Evolutionary conservation across 2,888 invertebrate species (phyloP).

Genomic region (Lithophane socia): DNA sequence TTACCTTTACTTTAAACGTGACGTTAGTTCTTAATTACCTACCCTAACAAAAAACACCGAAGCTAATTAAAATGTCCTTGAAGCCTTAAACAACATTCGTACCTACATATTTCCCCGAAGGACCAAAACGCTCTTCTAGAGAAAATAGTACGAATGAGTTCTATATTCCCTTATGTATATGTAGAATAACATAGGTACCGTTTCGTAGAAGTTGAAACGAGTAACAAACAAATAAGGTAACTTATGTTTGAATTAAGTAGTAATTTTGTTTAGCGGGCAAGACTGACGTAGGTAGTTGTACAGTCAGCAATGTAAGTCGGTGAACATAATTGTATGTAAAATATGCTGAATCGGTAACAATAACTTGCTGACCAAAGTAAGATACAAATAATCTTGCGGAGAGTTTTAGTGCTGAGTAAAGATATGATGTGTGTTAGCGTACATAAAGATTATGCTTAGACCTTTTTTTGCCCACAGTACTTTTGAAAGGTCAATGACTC

Average conservation of each 20-base stretch:
- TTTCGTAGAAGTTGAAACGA: conserved; percentile 10
- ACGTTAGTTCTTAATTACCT: neutral
- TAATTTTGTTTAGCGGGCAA: conserved; percentile 16
- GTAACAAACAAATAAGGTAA: conserved; percentile 21
- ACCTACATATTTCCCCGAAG: neutral
- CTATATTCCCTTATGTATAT: conserved; percentile 21
- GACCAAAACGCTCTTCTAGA: neutral
- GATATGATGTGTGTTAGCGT: no score
- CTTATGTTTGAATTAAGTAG: conserved; percentile 14
- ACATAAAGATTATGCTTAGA: neutral
- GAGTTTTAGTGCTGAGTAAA: no score
- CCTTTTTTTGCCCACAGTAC: neutral
- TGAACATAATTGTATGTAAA: neutral
- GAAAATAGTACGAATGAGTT: neutral
- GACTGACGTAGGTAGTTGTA: conserved; percentile 1
- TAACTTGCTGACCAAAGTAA: neutral
- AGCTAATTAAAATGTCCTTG: no score
- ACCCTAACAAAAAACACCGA: neutral
- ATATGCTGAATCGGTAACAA: neutral
- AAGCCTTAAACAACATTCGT: neutral
- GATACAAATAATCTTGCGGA: neutral
- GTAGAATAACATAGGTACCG: conserved; percentile 10
- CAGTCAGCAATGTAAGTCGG: neutral
- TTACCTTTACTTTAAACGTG: neutral
- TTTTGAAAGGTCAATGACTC: conserved; percentile 29